Base-by-base conservation (phyloP, 2,797 vertebrate species). In the Takifugu rubripes region DNA sequence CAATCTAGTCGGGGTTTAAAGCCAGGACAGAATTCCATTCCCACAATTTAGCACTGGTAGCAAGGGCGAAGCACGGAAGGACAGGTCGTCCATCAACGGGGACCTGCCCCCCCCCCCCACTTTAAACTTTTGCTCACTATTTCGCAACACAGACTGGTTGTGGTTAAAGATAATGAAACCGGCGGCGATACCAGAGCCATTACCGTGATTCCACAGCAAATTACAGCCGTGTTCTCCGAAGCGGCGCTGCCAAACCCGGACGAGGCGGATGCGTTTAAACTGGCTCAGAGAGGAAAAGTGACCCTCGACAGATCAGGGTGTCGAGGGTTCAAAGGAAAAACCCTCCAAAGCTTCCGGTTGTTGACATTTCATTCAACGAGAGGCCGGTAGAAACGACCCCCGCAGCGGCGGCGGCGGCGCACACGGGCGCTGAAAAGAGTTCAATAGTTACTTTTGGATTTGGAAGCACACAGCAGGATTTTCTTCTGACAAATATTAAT, bases 21-120 rank as follows among this genome's bases (percentile, higher is more conserved):
- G 84, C 75, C 68, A 75, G 67, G 72, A 24, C 67, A 66, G 71
- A 65, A 84, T 82, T 82, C 55, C 82, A 81, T 78, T 63, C 61
- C 25, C 54, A 52, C 71, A 61, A 72, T 77, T 75, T 67, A 43
- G 46, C 21, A 26, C 57, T 77, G 72, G 78, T 66, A 70, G 59
- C 73, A 61, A 69, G 68, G 72, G 65, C 64, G 62, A 40, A 40
- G 33, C 12, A 11, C 14, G 36, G 36, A 40, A 40, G 12, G 11
- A 14, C 8, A 40, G 36, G 36, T 40, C 36, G 36, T 40, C 36
- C 12, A 40, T 40, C 12, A 40, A 7, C 27, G 36, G 36, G 36
- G 10, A 6, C 6, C 9, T 2, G 11, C 5, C 2, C 5, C 43
- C 51, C 65, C 44, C 59, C 68, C n/a, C 53, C 72, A 65, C 67